Evolutionary conservation across 1,140 invertebrate species (phyloP).

Genomic region (Choristoneura fumiferana): DNA sequence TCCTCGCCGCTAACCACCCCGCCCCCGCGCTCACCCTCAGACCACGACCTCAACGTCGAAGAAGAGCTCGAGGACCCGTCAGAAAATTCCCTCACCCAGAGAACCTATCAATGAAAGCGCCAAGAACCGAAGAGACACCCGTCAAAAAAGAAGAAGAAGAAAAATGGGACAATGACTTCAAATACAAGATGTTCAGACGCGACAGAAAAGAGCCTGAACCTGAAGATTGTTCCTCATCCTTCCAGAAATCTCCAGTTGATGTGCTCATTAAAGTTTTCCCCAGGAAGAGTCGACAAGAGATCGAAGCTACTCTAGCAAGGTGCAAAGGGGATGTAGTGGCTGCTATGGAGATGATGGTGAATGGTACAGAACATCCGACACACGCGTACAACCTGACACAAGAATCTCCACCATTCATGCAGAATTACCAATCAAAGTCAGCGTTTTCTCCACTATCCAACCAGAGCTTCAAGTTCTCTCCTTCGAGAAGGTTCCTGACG

Average conservation of each 20-base stretch:
- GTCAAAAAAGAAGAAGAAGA: constrained; percentile 72
- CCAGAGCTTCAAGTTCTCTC: constrained; percentile 78
- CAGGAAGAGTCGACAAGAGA: constrained; percentile 87
- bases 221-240: constrained; percentile 38
- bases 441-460: constrained; percentile 86
- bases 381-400: constrained; percentile 53
- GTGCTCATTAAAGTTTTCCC: constrained; percentile 87
- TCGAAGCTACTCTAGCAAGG: constrained; percentile 88
- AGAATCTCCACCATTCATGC: constrained; percentile 65
- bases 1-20: constrained; percentile 50
- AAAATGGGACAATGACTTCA: constrained; percentile 66
- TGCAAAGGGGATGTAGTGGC: constrained; percentile 92
- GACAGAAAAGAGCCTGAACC: constrained; percentile 40
- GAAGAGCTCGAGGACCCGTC: constrained; percentile 72
- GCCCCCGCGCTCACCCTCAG: constrained; percentile 63
- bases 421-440: constrained; percentile 77
- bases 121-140: constrained; percentile 45
- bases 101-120: constrained; percentile 74
- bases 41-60: constrained; percentile 76
- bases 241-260: constrained; percentile 73
- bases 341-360: constrained; percentile 93
- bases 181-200: constrained; percentile 58
- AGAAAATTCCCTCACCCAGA: constrained; percentile 72
- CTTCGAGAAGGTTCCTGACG: constrained; percentile 84
- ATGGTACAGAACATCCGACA: constrained; percentile 76